Conservation (phyloP, 2,888 invertebrate genomes). For the Plebejus melissa region DNA sequence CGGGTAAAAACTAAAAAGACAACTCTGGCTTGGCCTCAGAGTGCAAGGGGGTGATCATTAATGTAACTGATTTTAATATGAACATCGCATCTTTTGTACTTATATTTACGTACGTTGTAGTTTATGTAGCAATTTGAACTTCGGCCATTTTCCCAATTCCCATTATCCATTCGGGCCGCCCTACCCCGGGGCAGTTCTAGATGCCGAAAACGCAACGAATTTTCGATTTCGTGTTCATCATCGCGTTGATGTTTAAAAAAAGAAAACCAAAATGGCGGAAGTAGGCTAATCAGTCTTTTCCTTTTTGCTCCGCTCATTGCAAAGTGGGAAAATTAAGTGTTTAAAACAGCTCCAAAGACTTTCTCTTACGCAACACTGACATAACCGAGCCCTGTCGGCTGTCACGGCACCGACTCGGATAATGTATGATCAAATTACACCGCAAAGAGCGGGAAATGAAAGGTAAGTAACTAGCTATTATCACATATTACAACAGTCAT, state of each 20-base stretch:
- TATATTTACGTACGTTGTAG: too few relatives aligned
- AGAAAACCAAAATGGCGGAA: not conserved
- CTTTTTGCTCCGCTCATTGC: not conserved
- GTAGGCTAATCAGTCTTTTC: not conserved
- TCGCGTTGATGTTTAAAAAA: not conserved
- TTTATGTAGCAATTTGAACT: too few relatives aligned
- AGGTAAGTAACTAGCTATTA: slow-evolving; percentile 13
- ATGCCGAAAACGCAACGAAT: too few relatives aligned
- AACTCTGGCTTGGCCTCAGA: too few relatives aligned
- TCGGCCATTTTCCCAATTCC: too few relatives aligned
- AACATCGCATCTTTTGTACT: too few relatives aligned
- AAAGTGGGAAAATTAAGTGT: not conserved
- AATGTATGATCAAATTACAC: slow-evolving; percentile 24
- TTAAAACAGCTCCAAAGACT: slow-evolving; percentile 11
- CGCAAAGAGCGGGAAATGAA: slow-evolving; percentile 16
- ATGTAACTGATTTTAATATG: too few relatives aligned
- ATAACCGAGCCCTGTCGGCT: not conserved
- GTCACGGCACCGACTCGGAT: slow-evolving; percentile 21
- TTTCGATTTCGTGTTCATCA: not conserved
- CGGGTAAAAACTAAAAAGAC: too few relatives aligned
- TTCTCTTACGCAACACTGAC: slow-evolving; percentile 17
- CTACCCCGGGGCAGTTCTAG: too few relatives aligned
- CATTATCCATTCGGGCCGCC: too few relatives aligned
- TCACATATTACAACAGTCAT: slow-evolving; percentile 3
- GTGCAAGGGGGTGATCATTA: too few relatives aligned